Conservation (phyloP, 2,113 vertebrate species). For the Lathamus discolor region DNA sequence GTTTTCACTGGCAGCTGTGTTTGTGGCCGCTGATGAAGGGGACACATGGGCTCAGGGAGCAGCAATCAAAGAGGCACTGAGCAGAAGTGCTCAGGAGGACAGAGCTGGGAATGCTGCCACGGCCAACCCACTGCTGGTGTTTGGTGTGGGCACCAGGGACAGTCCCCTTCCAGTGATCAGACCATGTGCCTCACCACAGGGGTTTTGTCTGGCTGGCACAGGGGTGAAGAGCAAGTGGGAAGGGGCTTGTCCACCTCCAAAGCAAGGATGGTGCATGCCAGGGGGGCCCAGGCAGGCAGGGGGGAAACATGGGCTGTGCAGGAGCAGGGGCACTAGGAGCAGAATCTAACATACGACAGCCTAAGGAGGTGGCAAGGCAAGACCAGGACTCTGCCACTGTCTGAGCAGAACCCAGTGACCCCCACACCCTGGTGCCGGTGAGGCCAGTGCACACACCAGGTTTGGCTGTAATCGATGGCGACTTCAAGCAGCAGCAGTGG, state of each 20-base stretch:
- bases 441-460: rapidly evolving
- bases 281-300: neutral
- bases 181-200: rapidly evolving
- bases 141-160: neutral
- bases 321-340: rapidly evolving
- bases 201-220: neutral
- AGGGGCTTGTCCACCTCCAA: neutral
- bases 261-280: neutral
- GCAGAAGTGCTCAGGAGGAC: rapidly evolving
- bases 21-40: neutral
- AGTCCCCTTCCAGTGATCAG: neutral
- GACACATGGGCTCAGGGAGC: neutral
- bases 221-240: neutral
- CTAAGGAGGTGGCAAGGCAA: neutral
- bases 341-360: neutral
- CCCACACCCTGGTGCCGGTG: neutral
- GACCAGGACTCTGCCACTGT: neutral
- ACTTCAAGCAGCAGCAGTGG: neutral
- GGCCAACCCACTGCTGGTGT: rapidly evolving
- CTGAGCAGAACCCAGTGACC: neutral
- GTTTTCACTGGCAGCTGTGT: neutral
- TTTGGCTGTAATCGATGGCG: rapidly evolving
- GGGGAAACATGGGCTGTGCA: neutral
- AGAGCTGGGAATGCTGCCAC: neutral
- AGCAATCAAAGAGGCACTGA: neutral